phyloP scores from a whole-genome alignment of 2,888 invertebrate species.

The Chouioia cunea region DNA sequence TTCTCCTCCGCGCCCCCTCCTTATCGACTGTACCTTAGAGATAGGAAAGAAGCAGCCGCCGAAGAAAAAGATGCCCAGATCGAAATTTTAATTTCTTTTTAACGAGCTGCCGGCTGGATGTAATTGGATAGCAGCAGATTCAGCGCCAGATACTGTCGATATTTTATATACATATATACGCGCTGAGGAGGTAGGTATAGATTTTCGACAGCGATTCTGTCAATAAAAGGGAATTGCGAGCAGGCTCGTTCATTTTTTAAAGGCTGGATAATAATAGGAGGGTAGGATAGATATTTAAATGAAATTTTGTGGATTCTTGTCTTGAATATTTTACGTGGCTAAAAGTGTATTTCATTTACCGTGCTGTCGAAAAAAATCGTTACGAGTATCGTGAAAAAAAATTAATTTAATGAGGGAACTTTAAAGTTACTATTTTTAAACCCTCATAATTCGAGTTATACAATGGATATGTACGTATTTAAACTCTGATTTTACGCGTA shows the following conservation, averaged over 20 bases:
- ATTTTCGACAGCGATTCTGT: slow-evolving; percentile 4
- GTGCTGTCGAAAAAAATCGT: no score
- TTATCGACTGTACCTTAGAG: not conserved
- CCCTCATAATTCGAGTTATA: slow-evolving; percentile 20
- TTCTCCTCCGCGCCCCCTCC: not conserved
- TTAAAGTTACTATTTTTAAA: slow-evolving; percentile 25
- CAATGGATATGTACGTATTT: not conserved
- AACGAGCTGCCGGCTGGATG: not conserved
- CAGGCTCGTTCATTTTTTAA: no score
- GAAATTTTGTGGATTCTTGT: not conserved
- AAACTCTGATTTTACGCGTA: not conserved
- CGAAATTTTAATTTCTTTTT: not conserved
- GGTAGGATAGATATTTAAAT: no score
- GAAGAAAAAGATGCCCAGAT: not conserved
- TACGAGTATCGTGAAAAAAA: not conserved
- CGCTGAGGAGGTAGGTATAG: not conserved
- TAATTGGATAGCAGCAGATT: slow-evolving; percentile 12
- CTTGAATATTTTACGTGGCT: not conserved
- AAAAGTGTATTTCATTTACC: slow-evolving; percentile 1
- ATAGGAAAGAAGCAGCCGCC: not conserved
- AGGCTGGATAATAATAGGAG: no score
- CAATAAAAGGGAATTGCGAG: not conserved
- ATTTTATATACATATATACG: not conserved
- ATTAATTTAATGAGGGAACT: slow-evolving; percentile 22
- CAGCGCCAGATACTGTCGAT: not conserved